phyloP scores from a whole-genome alignment of 2,113 vertebrate species.

The Hippocampus zosterae region DNA sequence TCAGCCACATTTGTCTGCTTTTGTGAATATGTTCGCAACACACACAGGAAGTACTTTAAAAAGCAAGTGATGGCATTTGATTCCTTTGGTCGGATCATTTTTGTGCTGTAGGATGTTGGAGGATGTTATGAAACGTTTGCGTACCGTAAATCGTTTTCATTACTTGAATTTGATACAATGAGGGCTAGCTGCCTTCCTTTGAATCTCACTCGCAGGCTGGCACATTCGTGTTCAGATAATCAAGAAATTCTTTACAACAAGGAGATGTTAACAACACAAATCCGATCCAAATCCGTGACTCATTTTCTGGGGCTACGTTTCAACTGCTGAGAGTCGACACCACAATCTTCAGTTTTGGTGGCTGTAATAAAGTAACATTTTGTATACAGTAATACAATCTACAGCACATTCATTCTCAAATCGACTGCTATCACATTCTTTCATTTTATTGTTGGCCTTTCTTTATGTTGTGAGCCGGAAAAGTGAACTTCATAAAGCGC shows the following conservation, averaged over 20 bases:
- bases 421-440: background rate
- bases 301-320: slow-evolving; percentile 28
- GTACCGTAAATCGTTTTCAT: slow-evolving; percentile 1
- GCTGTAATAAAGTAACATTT: slow-evolving; percentile 2
- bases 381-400: too few relatives aligned
- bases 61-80: background rate
- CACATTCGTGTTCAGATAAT: slow-evolving; percentile 14
- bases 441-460: background rate
- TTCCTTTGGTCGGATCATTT: background rate
- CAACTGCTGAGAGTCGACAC: background rate
- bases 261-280: background rate
- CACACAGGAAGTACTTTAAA: background rate
- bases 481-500: background rate
- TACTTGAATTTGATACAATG: background rate
- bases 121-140: background rate
- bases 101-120: background rate
- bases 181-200: background rate
- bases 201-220: slow-evolving; percentile 10
- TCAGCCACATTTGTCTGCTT: background rate
- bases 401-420: background rate
- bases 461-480: background rate
- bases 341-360: background rate
- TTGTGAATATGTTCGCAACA: slow-evolving; percentile 9
- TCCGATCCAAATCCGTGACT: slow-evolving; percentile 22
- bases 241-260: background rate